Evolutionary conservation across 1,140 invertebrate genomes (phyloP), one percentile per base, ranked within the genome.

Genomic region (Drosophila miranda): DNA sequence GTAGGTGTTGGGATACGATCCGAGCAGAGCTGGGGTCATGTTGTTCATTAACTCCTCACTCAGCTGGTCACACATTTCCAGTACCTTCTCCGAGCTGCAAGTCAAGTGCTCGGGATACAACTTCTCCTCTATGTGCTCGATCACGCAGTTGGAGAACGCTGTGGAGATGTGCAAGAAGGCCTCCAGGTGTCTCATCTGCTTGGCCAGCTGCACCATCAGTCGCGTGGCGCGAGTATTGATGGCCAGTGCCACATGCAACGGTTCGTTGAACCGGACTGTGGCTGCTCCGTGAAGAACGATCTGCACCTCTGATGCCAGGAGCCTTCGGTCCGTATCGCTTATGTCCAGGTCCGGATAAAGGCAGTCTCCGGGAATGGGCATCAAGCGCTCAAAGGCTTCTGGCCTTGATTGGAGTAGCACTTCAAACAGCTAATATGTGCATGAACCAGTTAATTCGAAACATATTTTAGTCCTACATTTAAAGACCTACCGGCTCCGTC

Each of bases 201-300:
- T 87, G 64, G 94, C 93, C 28, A 95, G 76, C 19, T 94, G 90
- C 8, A 95, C 43, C 52, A 89, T 68, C 1, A 91, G 87, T 6
- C 92, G 92, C 0, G 93, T 94, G 0, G 93, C 94, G 11, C 92
- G 89, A 0, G 94, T 92, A 69, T 95, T 95, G 23, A 95, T 90
- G 1, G 91, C 91, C 0, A 94, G 89, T 0, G 94, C 93, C 4
- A 91, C 86, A 83, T 94, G 94, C 8, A 98, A 91, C 0, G 94
- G 93, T 83, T 98, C 96, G 75, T 96, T 95, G 90, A 98, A 98
- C 91, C 57, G 67, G 6, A 98, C 94, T 1, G 96, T 97, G 0
- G 97, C 97, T 0, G 97, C 97, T 7, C 93, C 94, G 76, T 98
- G 96, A 76, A 98, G 95, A 0, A 98, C 94, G 21, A 97, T 90